Percentiles rank a stretch among this genome's conserved stretches.
Conservation (phyloP, 30 jellyfish, hydroid and myxozoan genomes). For the Hydractinia echinata region DNA sequence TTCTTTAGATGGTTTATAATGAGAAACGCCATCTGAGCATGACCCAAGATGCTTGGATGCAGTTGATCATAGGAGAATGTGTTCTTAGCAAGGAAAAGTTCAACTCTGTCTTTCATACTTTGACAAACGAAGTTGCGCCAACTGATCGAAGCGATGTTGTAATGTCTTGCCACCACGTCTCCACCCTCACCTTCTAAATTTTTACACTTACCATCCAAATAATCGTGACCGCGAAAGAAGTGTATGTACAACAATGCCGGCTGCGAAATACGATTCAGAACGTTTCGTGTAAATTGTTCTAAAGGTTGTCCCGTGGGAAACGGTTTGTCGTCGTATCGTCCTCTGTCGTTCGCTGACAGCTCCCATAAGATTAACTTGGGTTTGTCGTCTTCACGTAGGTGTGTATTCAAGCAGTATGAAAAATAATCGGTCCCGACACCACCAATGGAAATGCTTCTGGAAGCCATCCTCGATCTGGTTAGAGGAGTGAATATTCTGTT, state of each 20-base stretch:
- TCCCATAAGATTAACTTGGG: slow-evolving; percentile 94
- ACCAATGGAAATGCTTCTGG: slow-evolving; percentile 68
- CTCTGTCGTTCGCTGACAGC: slow-evolving; percentile 91
- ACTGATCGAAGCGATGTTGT: slow-evolving; percentile 76
- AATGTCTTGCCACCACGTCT: slow-evolving; percentile 71
- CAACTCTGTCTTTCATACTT: slow-evolving; percentile 41
- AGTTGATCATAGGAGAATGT: slow-evolving; percentile 58
- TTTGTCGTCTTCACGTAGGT: slow-evolving; percentile 46
- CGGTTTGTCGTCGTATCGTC: slow-evolving; percentile 93
- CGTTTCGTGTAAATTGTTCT: slow-evolving; percentile 75
- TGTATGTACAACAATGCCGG: slow-evolving; percentile 71
- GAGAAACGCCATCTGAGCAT: slow-evolving; percentile 97
- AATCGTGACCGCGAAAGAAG: slow-evolving; percentile 93
- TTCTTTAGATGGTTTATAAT: slow-evolving; percentile 74
- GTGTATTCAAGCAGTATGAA: slow-evolving; percentile 83
- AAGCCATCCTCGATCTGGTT: slow-evolving; percentile 59
- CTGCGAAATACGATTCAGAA: slow-evolving; percentile 55
- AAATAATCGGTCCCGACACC: slow-evolving; percentile 97
- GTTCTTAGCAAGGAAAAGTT: slow-evolving; percentile 40
- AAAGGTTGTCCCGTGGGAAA: slow-evolving; percentile 92
- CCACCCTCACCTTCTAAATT: slow-evolving; percentile 98
- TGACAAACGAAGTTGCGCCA: slow-evolving; percentile 94
- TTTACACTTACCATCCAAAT: slow-evolving; percentile 55
- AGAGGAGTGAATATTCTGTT: slow-evolving; percentile 52
- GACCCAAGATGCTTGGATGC: slow-evolving; percentile 95